These are phyloP conservation scores for Mythimna lalbum DNA, from an alignment of 2,888 invertebrate genomes.

Conservation along the genomic window DNA sequence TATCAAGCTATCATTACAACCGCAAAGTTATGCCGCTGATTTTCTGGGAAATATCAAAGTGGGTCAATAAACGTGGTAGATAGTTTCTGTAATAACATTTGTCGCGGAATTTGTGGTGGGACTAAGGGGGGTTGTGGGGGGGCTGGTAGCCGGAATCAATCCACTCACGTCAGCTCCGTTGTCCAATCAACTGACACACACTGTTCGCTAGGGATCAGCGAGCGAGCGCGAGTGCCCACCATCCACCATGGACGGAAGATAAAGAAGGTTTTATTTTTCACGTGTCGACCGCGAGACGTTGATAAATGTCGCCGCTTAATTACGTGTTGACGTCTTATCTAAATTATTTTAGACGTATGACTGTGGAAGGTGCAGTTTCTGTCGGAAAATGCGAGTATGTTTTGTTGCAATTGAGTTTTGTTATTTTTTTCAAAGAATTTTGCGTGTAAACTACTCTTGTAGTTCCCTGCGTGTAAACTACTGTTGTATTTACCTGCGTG, in stretches of 20 bases:
- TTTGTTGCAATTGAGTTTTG: background rate
- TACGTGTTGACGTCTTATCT: constrained; percentile 64
- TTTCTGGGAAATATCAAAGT: constrained; percentile 72
- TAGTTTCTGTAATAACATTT: constrained; percentile 86
- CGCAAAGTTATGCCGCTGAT: constrained; percentile 66
- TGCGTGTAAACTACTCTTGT: background rate
- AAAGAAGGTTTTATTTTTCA: constrained; percentile 70
- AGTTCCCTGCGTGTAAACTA: too few species aligned
- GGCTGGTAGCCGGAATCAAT: constrained; percentile 82
- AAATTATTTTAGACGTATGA: constrained; percentile 53
- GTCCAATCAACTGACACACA: constrained; percentile 89
- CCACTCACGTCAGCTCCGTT: constrained; percentile 86
- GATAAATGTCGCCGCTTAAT: constrained; percentile 69
- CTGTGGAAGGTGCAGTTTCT: constrained; percentile 12
- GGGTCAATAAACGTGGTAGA: constrained; percentile 81
- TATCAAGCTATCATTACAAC: constrained; percentile 64
- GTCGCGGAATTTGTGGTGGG: constrained; percentile 77
- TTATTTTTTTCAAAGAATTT: background rate
- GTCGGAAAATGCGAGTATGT: background rate
- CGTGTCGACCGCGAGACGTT: constrained; percentile 63
- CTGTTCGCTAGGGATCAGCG: constrained; percentile 85
- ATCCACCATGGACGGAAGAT: constrained; percentile 67
- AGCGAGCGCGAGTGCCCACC: constrained; percentile 63
- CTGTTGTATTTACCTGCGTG: too few species aligned
- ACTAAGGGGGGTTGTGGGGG: constrained; percentile 48